Conservation (phyloP, 2,113 vertebrate genomes). For the Manacus vitellinus region DNA sequence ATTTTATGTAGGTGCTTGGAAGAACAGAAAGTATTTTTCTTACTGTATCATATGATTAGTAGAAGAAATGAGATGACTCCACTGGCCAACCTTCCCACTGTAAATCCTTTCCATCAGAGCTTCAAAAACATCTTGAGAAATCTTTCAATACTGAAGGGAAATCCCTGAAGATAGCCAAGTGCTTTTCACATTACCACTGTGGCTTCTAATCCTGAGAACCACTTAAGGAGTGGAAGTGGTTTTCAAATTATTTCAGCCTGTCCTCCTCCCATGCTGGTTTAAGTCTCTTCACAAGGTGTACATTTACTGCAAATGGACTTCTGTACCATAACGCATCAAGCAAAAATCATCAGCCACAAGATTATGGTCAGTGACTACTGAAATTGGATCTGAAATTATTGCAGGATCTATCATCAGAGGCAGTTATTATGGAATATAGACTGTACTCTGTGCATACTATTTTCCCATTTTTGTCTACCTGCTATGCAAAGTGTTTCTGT, state of each 20-base stretch:
- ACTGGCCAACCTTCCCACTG: not conserved
- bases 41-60: not conserved
- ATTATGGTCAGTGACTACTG: not conserved
- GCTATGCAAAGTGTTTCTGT: not conserved
- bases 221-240: not conserved
- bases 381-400: not conserved
- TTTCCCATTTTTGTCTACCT: not conserved
- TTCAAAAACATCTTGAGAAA: not conserved
- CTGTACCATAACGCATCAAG: rapidly evolving
- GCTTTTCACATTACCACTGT: not conserved
- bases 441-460: not conserved
- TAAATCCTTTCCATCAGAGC: not conserved
- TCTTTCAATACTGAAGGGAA: not conserved
- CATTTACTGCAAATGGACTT: not conserved
- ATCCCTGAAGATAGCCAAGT: not conserved
- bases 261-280: not conserved
- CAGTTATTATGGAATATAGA: not conserved
- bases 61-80: rapidly evolving
- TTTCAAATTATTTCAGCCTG: not conserved
- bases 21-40: not conserved
- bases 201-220: not conserved
- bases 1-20: not conserved
- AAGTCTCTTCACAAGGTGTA: not conserved
- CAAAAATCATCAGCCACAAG: not conserved
- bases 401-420: not conserved